A percentile compares a stretch with the other conserved stretches of the same genome.
Evolutionary conservation across 2,888 invertebrate species (phyloP).

Genomic region (Tetropium fuscum): DNA sequence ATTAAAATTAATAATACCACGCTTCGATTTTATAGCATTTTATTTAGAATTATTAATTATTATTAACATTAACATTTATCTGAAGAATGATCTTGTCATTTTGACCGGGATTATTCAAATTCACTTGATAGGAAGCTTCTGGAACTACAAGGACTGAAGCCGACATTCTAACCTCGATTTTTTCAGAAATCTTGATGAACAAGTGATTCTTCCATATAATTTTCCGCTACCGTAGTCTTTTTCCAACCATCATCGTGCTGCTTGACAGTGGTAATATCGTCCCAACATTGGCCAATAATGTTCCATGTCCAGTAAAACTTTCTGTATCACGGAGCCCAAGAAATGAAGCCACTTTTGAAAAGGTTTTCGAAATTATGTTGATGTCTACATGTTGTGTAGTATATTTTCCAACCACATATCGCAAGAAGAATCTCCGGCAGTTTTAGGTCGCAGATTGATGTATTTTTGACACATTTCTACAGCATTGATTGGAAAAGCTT

Average conservation of each 20-base stretch:
- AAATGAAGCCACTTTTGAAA: slow-evolving; percentile 7
- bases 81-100: slow-evolving; percentile 3
- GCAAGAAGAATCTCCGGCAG: slow-evolving; percentile 1
- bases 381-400: slow-evolving; percentile 3
- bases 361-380: slow-evolving; percentile 6
- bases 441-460: slow-evolving; percentile 6
- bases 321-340: slow-evolving; percentile 5
- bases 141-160: background rate
- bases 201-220: slow-evolving; percentile 3
- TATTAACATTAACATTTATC: slow-evolving; percentile 4
- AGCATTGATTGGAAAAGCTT: slow-evolving; percentile 2
- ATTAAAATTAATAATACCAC: slow-evolving; percentile 1
- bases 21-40: background rate
- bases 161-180: background rate
- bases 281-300: slow-evolving; percentile 1
- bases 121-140: background rate
- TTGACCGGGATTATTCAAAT: slow-evolving; percentile 8
- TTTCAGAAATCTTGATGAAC: slow-evolving; percentile 2
- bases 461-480: slow-evolving; percentile 8
- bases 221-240: background rate
- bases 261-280: slow-evolving; percentile 8
- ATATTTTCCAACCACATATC: slow-evolving; percentile 2
- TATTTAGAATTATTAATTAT: slow-evolving; percentile 1
- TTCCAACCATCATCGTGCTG: background rate
- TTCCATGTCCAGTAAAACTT: slow-evolving; percentile 2